A percentile compares a stretch with the other conserved stretches of the same genome.
phyloP scores from a whole-genome alignment of 2,888 invertebrate genomes.

The Zonitis immaculata region DNA sequence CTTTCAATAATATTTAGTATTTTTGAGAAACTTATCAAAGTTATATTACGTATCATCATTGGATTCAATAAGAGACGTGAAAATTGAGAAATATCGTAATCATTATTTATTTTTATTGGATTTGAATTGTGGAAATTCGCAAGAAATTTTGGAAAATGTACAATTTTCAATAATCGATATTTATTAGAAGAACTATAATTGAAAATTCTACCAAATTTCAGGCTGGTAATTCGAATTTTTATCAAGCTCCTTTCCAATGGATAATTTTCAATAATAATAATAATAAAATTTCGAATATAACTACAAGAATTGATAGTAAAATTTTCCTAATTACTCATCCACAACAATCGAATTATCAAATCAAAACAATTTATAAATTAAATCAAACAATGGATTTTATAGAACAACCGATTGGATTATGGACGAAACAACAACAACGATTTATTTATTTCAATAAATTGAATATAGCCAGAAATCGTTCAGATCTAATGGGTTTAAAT shows the following conservation, averaged over 20 bases:
- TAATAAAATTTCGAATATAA: conserved; percentile 11
- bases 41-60: conserved; percentile 5
- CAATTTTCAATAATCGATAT: not conserved
- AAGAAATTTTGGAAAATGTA: conserved; percentile 22
- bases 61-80: not conserved
- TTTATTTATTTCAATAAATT: conserved; percentile 21
- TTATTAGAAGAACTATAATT: not conserved
- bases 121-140: conserved; percentile 22
- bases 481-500: conserved; percentile 36
- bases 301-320: conserved; percentile 30
- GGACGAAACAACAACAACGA: conserved; percentile 1
- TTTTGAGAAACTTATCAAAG: conserved; percentile 16
- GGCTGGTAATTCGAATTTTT: conserved; percentile 28
- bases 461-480: conserved; percentile 25
- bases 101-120: conserved; percentile 28
- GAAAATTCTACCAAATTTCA: conserved; percentile 12
- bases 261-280: conserved; percentile 22
- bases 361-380: conserved; percentile 31
- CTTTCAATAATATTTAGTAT: conserved; percentile 10
- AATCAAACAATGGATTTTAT: conserved; percentile 17
- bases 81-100: conserved; percentile 12
- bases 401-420: conserved; percentile 21
- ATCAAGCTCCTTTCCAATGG: conserved; percentile 34
- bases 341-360: conserved; percentile 9
- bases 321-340: conserved; percentile 28